Evolutionary conservation across 2,113 vertebrate species (phyloP).

Genomic region (Rhea pennata): DNA sequence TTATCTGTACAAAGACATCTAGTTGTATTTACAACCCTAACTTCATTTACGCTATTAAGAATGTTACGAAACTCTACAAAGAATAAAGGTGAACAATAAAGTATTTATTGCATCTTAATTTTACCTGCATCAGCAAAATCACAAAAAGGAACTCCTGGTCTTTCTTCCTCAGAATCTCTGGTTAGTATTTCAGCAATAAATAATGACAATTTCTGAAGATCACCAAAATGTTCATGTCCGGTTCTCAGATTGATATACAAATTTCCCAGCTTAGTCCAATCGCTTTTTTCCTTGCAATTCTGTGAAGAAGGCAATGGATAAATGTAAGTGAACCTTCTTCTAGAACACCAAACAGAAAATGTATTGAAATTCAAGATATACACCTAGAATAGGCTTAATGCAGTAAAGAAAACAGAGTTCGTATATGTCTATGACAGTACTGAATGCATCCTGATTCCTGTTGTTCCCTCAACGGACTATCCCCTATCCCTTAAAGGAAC

Average conservation of each 20-base stretch:
- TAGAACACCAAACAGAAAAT: background rate
- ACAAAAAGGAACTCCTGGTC: constrained; percentile 83
- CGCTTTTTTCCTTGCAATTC: constrained; percentile 85
- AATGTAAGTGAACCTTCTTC: background rate
- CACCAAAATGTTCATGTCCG: constrained; percentile 72
- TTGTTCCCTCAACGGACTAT: background rate
- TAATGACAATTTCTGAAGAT: constrained; percentile 83
- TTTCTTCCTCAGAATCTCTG: constrained; percentile 77
- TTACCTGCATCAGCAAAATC: constrained; percentile 89
- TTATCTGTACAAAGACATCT: background rate
- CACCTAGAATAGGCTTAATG: background rate
- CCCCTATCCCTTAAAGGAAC: background rate
- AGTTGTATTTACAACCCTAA: background rate
- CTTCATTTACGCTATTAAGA: background rate
- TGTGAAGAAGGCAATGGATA: constrained; percentile 58
- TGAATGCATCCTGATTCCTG: background rate
- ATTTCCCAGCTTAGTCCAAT: constrained; percentile 86
- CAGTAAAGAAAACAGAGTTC: background rate
- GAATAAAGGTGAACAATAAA: background rate
- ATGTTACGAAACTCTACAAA: background rate
- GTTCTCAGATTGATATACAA: constrained; percentile 80
- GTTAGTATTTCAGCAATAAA: constrained; percentile 81
- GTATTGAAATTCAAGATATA: background rate
- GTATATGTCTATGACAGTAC: background rate
- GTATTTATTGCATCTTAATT: background rate